Conservation (phyloP, 2,888 invertebrate species). For the Euplagia quadripunctaria region DNA sequence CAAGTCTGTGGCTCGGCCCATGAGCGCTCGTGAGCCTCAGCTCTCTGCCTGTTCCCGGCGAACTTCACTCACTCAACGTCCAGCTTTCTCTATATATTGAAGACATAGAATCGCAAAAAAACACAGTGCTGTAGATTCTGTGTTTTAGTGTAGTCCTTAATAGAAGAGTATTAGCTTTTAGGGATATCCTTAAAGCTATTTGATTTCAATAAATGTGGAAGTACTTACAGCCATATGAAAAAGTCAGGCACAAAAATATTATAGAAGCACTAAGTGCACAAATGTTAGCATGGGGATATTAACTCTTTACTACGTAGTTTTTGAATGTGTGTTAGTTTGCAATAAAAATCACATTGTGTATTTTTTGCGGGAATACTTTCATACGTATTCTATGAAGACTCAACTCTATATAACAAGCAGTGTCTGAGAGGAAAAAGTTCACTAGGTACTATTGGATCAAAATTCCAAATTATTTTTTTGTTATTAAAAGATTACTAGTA, state of each 20-base stretch:
- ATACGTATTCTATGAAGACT: background rate
- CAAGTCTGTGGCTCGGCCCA: conserved; percentile 68
- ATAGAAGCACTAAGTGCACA: conserved; percentile 20
- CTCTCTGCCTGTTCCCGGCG: conserved; percentile 72
- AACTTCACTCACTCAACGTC: conserved; percentile 76
- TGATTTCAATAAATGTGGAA: conserved; percentile 12
- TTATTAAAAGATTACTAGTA: background rate
- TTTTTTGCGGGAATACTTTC: background rate
- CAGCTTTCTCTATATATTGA: conserved; percentile 81
- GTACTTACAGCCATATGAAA: conserved; percentile 1
- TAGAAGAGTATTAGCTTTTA: conserved; percentile 10
- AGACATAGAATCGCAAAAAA: conserved; percentile 5
- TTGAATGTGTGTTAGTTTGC: background rate
- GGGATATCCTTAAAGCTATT: conserved; percentile 8
- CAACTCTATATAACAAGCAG: background rate
- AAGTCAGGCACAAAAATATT: conserved; percentile 7
- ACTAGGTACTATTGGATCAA: background rate
- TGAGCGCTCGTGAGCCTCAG: conserved; percentile 74
- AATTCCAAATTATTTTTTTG: background rate
- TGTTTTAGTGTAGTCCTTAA: conserved; percentile 32
- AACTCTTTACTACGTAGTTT: background rate
- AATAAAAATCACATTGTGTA: background rate
- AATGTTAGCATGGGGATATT: background rate
- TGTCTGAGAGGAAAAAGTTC: background rate
- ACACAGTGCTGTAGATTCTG: conserved; percentile 31